phyloP scores from a whole-genome alignment of 2,113 vertebrate genomes.

The Melanerpes formicivorus region DNA sequence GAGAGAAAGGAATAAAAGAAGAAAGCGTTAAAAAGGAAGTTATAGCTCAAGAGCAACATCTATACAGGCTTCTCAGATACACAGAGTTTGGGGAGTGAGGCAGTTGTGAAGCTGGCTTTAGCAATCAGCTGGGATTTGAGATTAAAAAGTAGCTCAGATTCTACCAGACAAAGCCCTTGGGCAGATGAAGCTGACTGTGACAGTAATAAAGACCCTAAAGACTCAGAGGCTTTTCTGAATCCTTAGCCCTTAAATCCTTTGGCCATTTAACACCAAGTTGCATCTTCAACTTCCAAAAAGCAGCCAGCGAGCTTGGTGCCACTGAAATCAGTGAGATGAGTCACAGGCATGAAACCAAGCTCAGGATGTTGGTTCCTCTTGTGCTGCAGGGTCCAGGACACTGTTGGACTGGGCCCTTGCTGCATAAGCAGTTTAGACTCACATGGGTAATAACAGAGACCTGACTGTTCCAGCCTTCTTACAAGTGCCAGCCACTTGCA shows the following conservation, averaged over 20 bases:
- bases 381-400: neutral
- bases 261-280: neutral
- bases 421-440: neutral
- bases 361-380: neutral
- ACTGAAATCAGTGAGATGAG: neutral
- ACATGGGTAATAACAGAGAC: neutral
- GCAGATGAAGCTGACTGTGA: neutral
- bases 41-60: neutral
- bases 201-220: conserved; percentile 4
- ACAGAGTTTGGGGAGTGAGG: neutral
- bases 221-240: neutral
- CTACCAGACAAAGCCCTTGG: conserved; percentile 22
- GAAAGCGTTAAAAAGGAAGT: neutral
- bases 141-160: conserved; percentile 41
- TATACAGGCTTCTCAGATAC: neutral
- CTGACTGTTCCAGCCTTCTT: neutral
- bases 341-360: neutral
- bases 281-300: neutral
- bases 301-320: neutral
- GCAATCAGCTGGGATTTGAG: conserved; percentile 24
- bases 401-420: neutral
- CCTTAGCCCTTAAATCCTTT: neutral
- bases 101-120: neutral
- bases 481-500: neutral
- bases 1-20: too few species aligned